Conservation (phyloP, 2,113 vertebrate species). For the Oncorhynchus keta region DNA sequence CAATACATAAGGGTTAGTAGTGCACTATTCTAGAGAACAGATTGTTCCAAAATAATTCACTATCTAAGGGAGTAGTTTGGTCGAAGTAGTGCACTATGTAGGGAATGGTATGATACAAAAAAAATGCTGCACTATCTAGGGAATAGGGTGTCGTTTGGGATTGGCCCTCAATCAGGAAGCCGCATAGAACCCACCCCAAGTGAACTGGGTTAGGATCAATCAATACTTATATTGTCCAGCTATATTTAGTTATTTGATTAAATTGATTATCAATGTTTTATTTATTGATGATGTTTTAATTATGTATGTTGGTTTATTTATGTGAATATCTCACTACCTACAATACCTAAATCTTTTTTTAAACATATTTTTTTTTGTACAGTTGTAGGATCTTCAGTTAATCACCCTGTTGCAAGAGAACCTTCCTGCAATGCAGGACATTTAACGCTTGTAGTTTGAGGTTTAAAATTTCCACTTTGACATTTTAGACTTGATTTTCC, state of each 20-base stretch:
- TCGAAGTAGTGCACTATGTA: conserved; percentile 1
- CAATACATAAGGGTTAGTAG: too few species aligned
- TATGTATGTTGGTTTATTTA: conserved; percentile 31
- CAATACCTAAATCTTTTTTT: conserved; percentile 31
- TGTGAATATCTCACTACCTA: conserved; percentile 33
- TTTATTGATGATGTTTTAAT: conserved; percentile 47
- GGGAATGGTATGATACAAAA: background rate
- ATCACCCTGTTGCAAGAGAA: too few species aligned
- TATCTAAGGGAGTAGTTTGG: too few species aligned
- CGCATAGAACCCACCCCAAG: conserved; percentile 51
- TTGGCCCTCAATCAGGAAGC: conserved; percentile 61
- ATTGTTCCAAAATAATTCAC: too few species aligned
- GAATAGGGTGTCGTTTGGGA: too few species aligned
- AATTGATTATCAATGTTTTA: conserved; percentile 36
- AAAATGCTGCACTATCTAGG: background rate
- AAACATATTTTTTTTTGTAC: conserved; percentile 18
- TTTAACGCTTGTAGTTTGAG: too few species aligned
- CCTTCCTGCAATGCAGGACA: too few species aligned
- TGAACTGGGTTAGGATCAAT: conserved; percentile 28
- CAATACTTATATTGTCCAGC: conserved; percentile 27
- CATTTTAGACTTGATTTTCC: too few species aligned
- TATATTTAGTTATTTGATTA: conserved; percentile 24
- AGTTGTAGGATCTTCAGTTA: too few species aligned
- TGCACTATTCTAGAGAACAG: too few species aligned
- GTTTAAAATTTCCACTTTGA: too few species aligned